Conservation (phyloP, 2,888 invertebrate species). For the Lampropteryx suffumata region DNA sequence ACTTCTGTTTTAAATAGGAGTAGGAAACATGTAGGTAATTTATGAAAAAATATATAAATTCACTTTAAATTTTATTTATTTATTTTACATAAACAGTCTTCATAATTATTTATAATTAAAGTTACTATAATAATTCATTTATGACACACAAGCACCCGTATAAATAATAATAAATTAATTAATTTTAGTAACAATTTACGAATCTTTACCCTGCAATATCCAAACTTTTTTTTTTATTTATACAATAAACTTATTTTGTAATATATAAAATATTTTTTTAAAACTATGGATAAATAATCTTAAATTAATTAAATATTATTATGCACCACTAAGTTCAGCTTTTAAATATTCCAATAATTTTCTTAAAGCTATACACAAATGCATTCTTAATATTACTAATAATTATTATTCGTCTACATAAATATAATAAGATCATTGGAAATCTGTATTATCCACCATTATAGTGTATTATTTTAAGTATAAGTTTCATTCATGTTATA, state of each 20-base stretch:
- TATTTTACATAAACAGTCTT: constrained; percentile 30
- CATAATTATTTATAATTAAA: constrained; percentile 20
- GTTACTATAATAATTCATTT: constrained; percentile 31
- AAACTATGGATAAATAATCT: not conserved
- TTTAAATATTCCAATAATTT: constrained; percentile 32
- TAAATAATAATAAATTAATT: not conserved
- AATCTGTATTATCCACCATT: constrained; percentile 32
- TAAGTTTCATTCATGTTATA: too few species aligned
- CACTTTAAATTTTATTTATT: constrained; percentile 2
- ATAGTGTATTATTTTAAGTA: not conserved
- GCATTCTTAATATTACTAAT: not conserved
- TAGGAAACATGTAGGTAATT: not conserved
- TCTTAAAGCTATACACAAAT: constrained; percentile 40
- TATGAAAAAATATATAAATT: not conserved
- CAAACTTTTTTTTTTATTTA: constrained; percentile 37
- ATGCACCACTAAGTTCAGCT: constrained; percentile 74
- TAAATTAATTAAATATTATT: constrained; percentile 17
- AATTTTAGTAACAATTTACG: constrained; percentile 2
- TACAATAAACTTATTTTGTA: constrained; percentile 22
- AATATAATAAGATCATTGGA: constrained; percentile 49
- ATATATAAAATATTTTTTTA: constrained; percentile 18
- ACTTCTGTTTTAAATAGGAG: not conserved
- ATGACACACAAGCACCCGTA: constrained; percentile 58
- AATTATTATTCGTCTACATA: not conserved
- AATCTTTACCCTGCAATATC: constrained; percentile 52